These are phyloP conservation scores for Tenthredo distinguenda DNA, from an alignment of 2,888 invertebrate species.

Conservation along the genomic window DNA sequence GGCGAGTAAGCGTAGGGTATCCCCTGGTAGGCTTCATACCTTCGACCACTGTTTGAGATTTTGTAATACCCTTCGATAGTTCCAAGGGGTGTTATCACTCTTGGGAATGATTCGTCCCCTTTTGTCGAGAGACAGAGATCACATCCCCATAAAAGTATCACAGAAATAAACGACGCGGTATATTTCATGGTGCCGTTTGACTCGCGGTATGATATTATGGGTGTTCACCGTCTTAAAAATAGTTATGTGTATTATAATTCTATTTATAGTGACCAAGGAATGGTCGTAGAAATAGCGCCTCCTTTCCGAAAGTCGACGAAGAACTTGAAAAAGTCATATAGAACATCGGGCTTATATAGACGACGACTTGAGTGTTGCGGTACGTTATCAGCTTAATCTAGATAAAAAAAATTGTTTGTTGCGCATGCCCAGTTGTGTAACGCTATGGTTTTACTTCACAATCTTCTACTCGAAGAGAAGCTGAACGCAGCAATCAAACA, in stretches of 20 bases:
- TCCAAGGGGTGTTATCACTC: constrained; percentile 66
- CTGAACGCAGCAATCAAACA: background rate
- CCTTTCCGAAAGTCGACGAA: background rate
- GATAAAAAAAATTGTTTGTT: background rate
- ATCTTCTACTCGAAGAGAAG: background rate
- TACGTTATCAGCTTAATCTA: background rate
- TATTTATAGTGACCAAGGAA: background rate
- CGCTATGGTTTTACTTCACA: no score
- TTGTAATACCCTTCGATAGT: constrained; percentile 67
- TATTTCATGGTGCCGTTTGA: background rate
- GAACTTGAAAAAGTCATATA: background rate
- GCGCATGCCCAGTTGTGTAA: background rate
- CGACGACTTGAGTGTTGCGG: background rate
- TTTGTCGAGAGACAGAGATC: background rate
- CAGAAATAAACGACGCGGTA: background rate
- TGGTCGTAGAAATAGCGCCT: no score
- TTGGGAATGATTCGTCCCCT: constrained; percentile 56
- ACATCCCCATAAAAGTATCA: background rate
- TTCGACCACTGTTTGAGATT: constrained; percentile 65
- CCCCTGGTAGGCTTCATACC: constrained; percentile 70
- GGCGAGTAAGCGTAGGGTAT: constrained; percentile 72
- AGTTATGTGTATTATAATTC: background rate
- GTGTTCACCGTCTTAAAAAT: background rate
- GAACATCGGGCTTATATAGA: background rate
- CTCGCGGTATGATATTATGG: background rate